Evolutionary conservation across 2,797 vertebrate species (phyloP).

Genomic region (Echeneis naucrates): DNA sequence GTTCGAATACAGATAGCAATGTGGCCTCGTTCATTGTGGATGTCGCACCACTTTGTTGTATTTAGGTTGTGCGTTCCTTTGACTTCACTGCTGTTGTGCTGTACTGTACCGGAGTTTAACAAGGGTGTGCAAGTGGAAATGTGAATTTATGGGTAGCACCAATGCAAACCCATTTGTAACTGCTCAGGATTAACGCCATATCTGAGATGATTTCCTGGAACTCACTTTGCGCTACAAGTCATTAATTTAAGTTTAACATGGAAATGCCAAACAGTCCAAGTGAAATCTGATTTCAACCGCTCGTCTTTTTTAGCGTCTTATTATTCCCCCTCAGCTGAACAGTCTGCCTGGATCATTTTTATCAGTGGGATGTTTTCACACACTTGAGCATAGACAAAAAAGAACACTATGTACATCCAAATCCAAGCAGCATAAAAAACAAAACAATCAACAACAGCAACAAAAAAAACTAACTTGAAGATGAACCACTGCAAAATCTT

Average conservation of each 20-base stretch:
- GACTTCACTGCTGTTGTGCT: neutral
- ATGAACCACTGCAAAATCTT: slow-evolving; percentile 47
- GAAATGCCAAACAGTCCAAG: slow-evolving; percentile 22
- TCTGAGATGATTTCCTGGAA: slow-evolving; percentile 16
- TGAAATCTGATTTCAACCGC: slow-evolving; percentile 27
- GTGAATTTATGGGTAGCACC: neutral
- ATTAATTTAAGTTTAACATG: slow-evolving; percentile 25
- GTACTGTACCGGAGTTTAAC: neutral
- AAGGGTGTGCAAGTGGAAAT: neutral
- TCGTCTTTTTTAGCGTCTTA: slow-evolving; percentile 32
- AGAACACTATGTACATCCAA: slow-evolving; percentile 59
- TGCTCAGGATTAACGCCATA: neutral
- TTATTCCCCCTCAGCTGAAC: slow-evolving; percentile 54
- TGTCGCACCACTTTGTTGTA: neutral
- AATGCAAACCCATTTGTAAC: neutral
- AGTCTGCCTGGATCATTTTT: slow-evolving; percentile 53
- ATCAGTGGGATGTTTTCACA: slow-evolving; percentile 56
- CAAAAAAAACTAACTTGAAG: slow-evolving; percentile 45
- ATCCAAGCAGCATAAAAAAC: slow-evolving; percentile 38
- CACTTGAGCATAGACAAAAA: slow-evolving; percentile 33
- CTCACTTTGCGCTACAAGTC: slow-evolving; percentile 51
- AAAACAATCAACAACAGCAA: neutral
- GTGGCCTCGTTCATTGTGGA: neutral
- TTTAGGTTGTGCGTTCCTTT: neutral
- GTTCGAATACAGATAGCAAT: neutral